Conservation (phyloP, 1,140 invertebrate species). For the Penaeus indicus region DNA sequence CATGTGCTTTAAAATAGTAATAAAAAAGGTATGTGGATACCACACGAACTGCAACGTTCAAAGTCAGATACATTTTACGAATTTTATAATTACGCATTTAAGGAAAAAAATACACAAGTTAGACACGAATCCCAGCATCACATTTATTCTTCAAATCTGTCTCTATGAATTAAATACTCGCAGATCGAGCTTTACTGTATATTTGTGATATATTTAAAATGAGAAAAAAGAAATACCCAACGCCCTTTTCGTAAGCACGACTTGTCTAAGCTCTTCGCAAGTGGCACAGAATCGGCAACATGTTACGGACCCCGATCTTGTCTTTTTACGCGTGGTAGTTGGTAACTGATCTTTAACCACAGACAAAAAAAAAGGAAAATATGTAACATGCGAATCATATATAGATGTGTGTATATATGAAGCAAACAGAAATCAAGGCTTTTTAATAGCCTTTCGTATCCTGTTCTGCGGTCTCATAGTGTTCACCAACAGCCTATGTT, state of each 20-base stretch:
- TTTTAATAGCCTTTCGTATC: too few species aligned
- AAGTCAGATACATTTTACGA: constrained; percentile 25
- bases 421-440: too few species aligned
- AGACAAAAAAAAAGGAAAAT: too few species aligned
- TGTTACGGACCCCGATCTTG: too few species aligned
- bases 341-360: too few species aligned
- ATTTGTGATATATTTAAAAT: constrained; percentile 40
- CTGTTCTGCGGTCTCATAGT: too few species aligned
- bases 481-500: too few species aligned
- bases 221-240: background rate
- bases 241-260: background rate
- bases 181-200: constrained; percentile 35
- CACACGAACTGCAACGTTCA: constrained; percentile 13
- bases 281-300: background rate
- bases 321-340: too few species aligned
- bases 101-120: background rate
- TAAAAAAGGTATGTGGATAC: too few species aligned
- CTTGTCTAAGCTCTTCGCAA: background rate
- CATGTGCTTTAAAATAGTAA: too few species aligned
- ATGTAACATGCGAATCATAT: too few species aligned
- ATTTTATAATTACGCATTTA: constrained; percentile 28
- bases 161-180: constrained; percentile 33
- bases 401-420: too few species aligned
- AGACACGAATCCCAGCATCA: background rate
- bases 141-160: constrained; percentile 13